Base-by-base conservation (phyloP, 2,888 invertebrate genomes). In the Bellardia pandia region DNA sequence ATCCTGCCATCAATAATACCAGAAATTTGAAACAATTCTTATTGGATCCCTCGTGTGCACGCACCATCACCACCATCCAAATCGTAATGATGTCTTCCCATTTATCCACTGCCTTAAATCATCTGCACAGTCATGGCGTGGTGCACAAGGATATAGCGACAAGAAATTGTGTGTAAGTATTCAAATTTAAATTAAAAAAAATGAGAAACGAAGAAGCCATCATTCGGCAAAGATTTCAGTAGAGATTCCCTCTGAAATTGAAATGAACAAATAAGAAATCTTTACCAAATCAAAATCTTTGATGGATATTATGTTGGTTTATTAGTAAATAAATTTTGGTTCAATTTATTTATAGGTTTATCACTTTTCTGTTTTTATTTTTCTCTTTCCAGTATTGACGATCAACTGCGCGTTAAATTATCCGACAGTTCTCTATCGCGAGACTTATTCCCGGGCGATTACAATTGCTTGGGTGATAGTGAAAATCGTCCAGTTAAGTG, bases 401-500 rank as follows among this genome's bases (percentile, higher is more conserved):
- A 96, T 92, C 96, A 96, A 92, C 94, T 97, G 90, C 95, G 96
- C 91, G 96, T 98, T 89, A 97, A 97, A 93, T 95, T 99, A 90
- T 96, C 97, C 9, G 99, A 99, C 94, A 97, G 96, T 91, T 97
- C 98, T 33, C 94, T 99, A 88, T 96, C 98, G 3, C 95, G 98
- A 71, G 99, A 99, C 94, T 94, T 99, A 81, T 99, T 98, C 94
- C 98, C 98, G 23, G 96, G 96, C 89, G 99, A 99, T 94, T 99
- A 99, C 94, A 97, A 98, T 93, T 98, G 98, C 93, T 94, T 98
- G 86, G 98, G 97, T 5, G 98, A 98, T 94, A 98, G 98, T 92
- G 98, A 98, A 93, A 98, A 98, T 93, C 95, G 98, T 76, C 98
- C 99, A 0, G 96, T 99, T 89, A 98, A 98, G 94, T 99, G 98